These are phyloP conservation scores for Antheraea pernyi DNA, from an alignment of 1,140 invertebrate species.

Conservation along the genomic window DNA sequence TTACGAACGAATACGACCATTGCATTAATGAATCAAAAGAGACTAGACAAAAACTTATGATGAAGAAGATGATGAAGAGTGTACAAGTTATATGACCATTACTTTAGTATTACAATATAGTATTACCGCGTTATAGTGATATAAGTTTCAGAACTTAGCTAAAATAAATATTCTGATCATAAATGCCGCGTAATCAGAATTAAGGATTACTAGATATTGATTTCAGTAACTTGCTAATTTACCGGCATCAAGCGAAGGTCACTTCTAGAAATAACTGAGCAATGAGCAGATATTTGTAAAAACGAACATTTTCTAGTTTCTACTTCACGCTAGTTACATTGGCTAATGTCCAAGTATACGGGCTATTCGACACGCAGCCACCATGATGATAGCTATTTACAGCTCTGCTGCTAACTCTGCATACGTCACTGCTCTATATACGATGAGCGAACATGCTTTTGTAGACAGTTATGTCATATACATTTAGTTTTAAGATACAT, in stretches of 20 bases:
- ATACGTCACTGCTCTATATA: conserved; percentile 75
- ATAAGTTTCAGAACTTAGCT: too few species aligned
- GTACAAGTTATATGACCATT: too few species aligned
- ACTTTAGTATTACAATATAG: too few species aligned
- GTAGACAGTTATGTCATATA: conserved; percentile 67
- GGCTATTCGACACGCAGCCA: conserved; percentile 60
- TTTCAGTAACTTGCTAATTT: conserved; percentile 49
- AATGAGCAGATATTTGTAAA: conserved; percentile 71
- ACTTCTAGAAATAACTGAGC: conserved; percentile 63
- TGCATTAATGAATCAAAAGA: background rate
- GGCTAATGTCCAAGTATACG: conserved; percentile 61
- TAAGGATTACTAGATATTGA: conserved; percentile 3
- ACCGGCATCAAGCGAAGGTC: conserved; percentile 61
- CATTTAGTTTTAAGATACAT: conserved; percentile 32
- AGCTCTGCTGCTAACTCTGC: conserved; percentile 55
- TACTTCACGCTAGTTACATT: conserved; percentile 46
- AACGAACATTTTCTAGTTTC: conserved; percentile 67
- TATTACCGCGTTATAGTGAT: too few species aligned
- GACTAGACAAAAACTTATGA: background rate
- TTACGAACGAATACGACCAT: background rate
- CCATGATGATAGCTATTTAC: conserved; percentile 67
- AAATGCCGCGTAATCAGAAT: background rate
- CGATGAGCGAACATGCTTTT: conserved; percentile 54
- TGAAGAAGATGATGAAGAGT: too few species aligned
- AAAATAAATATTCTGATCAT: background rate